These are phyloP conservation scores for Phrynocephalus vlangalii DNA, from an alignment of 2,797 vertebrate species.

Conservation along the genomic window DNA sequence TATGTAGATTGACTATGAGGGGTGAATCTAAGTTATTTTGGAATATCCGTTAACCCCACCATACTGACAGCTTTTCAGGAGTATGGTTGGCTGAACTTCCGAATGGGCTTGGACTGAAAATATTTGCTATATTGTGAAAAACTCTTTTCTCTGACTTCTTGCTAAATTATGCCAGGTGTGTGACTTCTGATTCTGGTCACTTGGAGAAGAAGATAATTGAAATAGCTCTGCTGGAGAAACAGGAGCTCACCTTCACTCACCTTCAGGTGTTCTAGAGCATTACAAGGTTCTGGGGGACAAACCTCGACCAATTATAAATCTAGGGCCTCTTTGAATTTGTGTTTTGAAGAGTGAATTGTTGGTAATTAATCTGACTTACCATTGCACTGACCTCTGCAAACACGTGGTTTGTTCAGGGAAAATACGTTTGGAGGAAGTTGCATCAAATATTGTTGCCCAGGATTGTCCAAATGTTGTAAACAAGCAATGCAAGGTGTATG, in stretches of 20 bases:
- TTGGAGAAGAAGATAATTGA: no score
- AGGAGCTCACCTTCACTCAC: no score
- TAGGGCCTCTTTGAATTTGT: background rate
- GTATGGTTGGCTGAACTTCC: background rate
- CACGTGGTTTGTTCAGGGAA: background rate
- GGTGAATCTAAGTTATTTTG: no score
- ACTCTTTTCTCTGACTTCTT: background rate
- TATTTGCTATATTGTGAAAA: background rate
- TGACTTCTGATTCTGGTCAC: background rate
- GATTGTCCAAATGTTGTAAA: background rate
- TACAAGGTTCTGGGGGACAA: background rate
- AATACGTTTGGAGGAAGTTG: background rate
- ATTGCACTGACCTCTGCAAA: background rate
- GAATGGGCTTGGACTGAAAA: background rate
- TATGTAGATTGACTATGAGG: no score
- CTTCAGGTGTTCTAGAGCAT: background rate
- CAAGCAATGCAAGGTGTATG: background rate
- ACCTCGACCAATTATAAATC: background rate
- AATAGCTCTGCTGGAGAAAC: background rate
- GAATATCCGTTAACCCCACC: no score
- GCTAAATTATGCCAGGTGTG: background rate
- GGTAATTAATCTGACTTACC: background rate
- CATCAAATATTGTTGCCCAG: background rate
- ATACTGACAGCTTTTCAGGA: background rate
- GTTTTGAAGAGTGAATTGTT: background rate